Conservation (phyloP, 2,113 vertebrate genomes). For the Chaetorhynchus papuensis region DNA sequence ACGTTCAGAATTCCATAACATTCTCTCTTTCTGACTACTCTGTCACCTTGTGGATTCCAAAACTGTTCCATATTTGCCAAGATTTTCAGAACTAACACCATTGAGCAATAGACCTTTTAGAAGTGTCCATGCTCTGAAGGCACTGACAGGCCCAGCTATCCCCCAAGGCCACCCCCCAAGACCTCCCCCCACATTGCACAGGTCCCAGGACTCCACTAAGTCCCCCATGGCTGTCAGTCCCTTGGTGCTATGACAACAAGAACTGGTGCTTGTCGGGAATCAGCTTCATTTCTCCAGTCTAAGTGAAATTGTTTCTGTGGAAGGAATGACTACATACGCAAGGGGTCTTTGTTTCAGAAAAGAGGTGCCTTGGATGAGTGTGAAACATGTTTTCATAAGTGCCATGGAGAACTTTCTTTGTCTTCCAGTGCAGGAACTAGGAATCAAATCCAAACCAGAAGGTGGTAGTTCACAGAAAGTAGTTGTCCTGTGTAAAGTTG, state of each 20-base stretch:
- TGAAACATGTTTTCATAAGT: background rate
- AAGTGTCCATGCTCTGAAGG: background rate
- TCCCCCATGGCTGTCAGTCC: fast-evolving
- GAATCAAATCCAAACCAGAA: background rate
- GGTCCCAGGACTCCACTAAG: background rate
- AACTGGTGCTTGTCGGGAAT: fast-evolving
- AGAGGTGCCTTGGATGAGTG: fast-evolving
- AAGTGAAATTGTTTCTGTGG: background rate
- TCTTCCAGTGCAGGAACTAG: background rate
- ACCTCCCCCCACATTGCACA: fast-evolving
- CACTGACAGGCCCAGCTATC: background rate
- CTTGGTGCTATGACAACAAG: background rate
- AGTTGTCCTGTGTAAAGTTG: background rate
- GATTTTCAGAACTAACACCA: background rate
- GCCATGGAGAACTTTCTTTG: background rate
- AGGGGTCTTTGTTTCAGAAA: background rate
- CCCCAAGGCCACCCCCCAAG: fast-evolving
- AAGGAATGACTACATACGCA: background rate
- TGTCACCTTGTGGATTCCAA: background rate
- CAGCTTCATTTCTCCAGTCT: background rate
- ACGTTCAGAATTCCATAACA: background rate
- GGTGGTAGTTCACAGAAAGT: background rate
- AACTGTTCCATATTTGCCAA: background rate
- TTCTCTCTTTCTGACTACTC: background rate
- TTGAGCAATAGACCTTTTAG: background rate